Evolutionary conservation across 1,140 invertebrate genomes (phyloP), one percentile per base, ranked within the genome.

Genomic region (Dendrolimus punctatus): DNA sequence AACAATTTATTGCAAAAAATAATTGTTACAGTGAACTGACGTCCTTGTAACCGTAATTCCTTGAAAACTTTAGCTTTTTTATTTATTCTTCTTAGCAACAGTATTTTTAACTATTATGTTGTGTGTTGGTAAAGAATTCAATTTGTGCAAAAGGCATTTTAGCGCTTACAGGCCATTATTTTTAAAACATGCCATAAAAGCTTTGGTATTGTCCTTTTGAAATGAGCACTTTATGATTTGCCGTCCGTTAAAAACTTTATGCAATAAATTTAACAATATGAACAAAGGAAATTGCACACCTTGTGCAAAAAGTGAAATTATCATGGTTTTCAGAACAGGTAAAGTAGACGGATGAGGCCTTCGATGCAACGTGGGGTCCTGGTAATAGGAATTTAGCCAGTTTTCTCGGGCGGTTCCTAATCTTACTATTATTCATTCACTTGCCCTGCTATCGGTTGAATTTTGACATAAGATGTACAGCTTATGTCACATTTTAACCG

Each of bases 71-170:
- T 23, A 23, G 23, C 23, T 23, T 23, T 23, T 23, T 23, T 23
- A 23, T 23, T 23, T 23, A 23, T 23, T 23, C 23, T 23, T 23
- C 23, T 23, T 23, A 23, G 1, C 23, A 23, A 2, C 23, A 23
- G 23, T 23, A 23, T 23, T 23, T 23, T 23, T 2, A 23, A 1
- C 23, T 23, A 23, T 23, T 23, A 23, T 23, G 23, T 23, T 23
- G 23, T 3, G 23, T 23, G 23, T 73, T 59, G 68, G 65, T 68
- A 60, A 43, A 68, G 62, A 65, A 67, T 58, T 66, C 70, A 77
- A 78, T 79, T 80, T 78, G 80, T 69, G 69, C 76, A 83, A 79
- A 78, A 67, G 69, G 70, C 60, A 75, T 73, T 76, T 77, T 73
- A 68, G 55, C 63, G 54, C 46, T 61, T 23, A 49, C 59, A 55